Percentiles rank a stretch among this genome's conserved stretches.
phyloP scores from a whole-genome alignment of 2,113 vertebrate species.

The Neolamprologus variostigma region DNA sequence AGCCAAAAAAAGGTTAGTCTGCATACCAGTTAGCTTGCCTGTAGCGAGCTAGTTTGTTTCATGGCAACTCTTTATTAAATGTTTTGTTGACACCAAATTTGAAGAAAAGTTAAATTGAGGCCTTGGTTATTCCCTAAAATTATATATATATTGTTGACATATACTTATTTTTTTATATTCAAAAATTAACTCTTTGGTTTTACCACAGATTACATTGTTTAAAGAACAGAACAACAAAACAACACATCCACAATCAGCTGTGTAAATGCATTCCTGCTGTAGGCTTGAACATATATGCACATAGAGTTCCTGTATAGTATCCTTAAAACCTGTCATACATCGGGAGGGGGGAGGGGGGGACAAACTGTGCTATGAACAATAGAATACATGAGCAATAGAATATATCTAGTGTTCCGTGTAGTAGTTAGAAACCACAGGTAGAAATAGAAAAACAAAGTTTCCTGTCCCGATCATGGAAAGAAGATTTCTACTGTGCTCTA shows the following conservation, averaged over 20 bases:
- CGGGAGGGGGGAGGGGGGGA: fast-evolving
- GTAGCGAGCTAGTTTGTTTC: neutral
- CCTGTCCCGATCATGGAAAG: neutral
- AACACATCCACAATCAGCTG: neutral
- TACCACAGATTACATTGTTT: neutral
- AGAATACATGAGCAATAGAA: neutral
- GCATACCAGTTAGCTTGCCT: neutral
- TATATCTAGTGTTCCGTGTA: neutral
- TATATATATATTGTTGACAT: neutral
- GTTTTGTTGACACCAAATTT: neutral
- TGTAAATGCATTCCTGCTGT: neutral
- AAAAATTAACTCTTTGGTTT: neutral
- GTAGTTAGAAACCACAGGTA: neutral
- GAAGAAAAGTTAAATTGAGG: neutral
- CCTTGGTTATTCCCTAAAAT: neutral
- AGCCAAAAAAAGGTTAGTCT: neutral
- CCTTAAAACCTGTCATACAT: neutral
- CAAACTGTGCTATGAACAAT: neutral
- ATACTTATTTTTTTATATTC: neutral
- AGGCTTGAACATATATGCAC: neutral
- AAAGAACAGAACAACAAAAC: neutral
- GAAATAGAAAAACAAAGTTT: neutral
- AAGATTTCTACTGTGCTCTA: constrained; percentile 16
- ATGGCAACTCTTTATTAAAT: neutral
- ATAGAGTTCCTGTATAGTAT: neutral